These are phyloP conservation scores for Lycocerus yunnanus DNA, from an alignment of 2,888 invertebrate genomes.

Conservation along the genomic window DNA sequence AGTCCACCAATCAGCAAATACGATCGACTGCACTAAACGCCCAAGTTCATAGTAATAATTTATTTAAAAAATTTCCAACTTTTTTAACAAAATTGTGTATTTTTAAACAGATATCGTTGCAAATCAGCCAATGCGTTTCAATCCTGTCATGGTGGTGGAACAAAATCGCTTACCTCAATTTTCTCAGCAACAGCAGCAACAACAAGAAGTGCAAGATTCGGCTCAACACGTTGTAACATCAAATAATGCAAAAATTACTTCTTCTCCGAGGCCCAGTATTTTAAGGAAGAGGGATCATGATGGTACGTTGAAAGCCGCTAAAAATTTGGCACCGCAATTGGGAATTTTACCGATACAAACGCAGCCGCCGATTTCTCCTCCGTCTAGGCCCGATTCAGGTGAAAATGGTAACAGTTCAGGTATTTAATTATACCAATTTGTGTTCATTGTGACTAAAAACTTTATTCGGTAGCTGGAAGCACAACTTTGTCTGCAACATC, in stretches of 20 bases:
- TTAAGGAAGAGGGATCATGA: slow-evolving; percentile 87
- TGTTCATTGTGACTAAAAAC: not conserved
- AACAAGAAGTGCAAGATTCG: slow-evolving; percentile 21
- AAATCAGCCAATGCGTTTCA: slow-evolving; percentile 52
- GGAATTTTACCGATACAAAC: slow-evolving; percentile 25
- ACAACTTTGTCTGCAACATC: slow-evolving; percentile 88
- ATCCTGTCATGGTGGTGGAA: slow-evolving; percentile 56
- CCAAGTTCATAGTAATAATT: slow-evolving; percentile 47
- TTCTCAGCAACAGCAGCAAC: slow-evolving; percentile 18
- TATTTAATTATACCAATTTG: slow-evolving; percentile 17
- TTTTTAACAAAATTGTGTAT: slow-evolving; percentile 1
- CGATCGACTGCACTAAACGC: slow-evolving; percentile 43
- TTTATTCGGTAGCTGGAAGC: slow-evolving; percentile 63
- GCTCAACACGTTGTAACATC: slow-evolving; percentile 22
- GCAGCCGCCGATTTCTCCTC: slow-evolving; percentile 50
- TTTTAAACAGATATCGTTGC: slow-evolving; percentile 39
- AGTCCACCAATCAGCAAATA: slow-evolving; percentile 44
- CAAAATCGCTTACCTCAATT: slow-evolving; percentile 42
- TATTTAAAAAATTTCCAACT: not conserved
- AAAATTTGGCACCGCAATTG: slow-evolving; percentile 58
- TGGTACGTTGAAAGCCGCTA: slow-evolving; percentile 68
- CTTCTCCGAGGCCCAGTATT: slow-evolving; percentile 79
- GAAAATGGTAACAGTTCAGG: slow-evolving; percentile 55
- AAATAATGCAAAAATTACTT: slow-evolving; percentile 46
- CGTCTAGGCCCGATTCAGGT: slow-evolving; percentile 53